Percentiles rank a stretch among this genome's conserved stretches.
phyloP scores from a whole-genome alignment of 2,888 invertebrate species.

The Cataglyphis altisquamis region DNA sequence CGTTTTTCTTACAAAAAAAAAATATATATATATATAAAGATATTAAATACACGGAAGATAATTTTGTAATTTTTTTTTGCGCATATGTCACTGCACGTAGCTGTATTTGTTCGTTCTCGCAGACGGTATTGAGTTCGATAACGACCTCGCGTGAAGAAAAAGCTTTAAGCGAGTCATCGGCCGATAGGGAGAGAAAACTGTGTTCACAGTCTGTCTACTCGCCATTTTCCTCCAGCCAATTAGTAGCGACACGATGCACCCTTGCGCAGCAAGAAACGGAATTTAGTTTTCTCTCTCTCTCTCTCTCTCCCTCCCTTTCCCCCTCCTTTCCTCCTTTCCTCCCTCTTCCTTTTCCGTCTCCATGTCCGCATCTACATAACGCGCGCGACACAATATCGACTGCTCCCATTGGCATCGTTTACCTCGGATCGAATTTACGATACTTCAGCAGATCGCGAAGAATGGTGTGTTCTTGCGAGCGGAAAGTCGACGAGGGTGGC shows the following conservation, averaged over 20 bases:
- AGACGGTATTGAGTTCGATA: constrained; percentile 24
- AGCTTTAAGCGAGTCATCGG: constrained; percentile 47
- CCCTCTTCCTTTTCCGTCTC: constrained; percentile 54
- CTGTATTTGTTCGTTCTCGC: constrained; percentile 21
- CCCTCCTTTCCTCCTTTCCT: constrained; percentile 46
- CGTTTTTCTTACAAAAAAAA: background rate
- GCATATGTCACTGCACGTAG: background rate
- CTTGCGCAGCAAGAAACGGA: constrained; percentile 50
- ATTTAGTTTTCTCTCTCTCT: constrained; percentile 57
- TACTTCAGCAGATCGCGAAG: constrained; percentile 64
- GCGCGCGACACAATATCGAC: constrained; percentile 54
- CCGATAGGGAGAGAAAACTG: constrained; percentile 44
- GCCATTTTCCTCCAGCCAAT: constrained; percentile 55
- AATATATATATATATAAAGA: background rate
- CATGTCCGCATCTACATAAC: constrained; percentile 43
- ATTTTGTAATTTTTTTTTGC: background rate
- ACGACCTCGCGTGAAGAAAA: constrained; percentile 38
- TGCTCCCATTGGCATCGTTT: constrained; percentile 37
- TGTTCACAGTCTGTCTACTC: constrained; percentile 43
- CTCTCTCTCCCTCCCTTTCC: constrained; percentile 52
- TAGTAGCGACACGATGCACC: constrained; percentile 41
- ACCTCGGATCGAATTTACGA: constrained; percentile 61
- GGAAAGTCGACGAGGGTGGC: constrained; percentile 42
- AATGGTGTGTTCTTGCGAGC: constrained; percentile 59
- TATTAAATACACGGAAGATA: background rate